Percentiles rank a stretch among this genome's conserved stretches.
Conservation (phyloP, 1,140 invertebrate genomes). For the Drosophila saltans region DNA sequence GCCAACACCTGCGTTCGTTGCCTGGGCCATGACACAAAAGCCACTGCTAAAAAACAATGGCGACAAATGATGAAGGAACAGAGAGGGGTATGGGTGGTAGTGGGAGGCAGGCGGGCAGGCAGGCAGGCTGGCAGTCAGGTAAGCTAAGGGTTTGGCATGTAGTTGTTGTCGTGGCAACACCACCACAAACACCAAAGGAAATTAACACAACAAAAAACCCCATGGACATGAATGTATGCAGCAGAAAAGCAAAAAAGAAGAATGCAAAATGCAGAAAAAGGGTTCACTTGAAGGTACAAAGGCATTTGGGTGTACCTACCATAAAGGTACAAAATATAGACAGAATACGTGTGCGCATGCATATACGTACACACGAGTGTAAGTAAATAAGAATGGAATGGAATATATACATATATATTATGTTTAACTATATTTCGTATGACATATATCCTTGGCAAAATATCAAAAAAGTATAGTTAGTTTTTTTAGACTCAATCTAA, state of each 20-base stretch:
- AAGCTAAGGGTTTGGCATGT: background rate
- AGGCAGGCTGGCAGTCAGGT: background rate
- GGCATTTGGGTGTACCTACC: background rate
- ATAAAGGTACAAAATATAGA: slow-evolving; percentile 1
- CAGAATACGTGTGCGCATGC: background rate
- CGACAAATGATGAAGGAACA: slow-evolving; percentile 54
- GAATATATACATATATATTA: too few relatives aligned
- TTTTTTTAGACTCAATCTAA: too few relatives aligned
- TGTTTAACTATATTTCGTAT: too few relatives aligned
- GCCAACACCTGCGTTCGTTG: slow-evolving; percentile 64
- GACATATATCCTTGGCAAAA: too few relatives aligned
- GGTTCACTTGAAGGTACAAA: slow-evolving; percentile 4
- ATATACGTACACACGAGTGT: too few relatives aligned
- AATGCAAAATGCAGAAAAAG: slow-evolving; percentile 20
- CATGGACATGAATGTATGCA: slow-evolving; percentile 51
- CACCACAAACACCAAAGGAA: slow-evolving; percentile 66
- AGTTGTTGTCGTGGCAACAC: slow-evolving; percentile 69
- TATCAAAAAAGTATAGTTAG: too few relatives aligned
- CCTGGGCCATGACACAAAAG: slow-evolving; percentile 43
- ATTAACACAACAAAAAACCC: slow-evolving; percentile 69
- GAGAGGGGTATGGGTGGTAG: slow-evolving; percentile 33
- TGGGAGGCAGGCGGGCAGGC: slow-evolving; percentile 13
- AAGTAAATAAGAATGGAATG: too few relatives aligned
- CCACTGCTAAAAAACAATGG: slow-evolving; percentile 57
- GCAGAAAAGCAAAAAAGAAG: slow-evolving; percentile 17